Evolutionary conservation across 2,888 invertebrate genomes (phyloP).

Genomic region (Ischnus inquisitorius): DNA sequence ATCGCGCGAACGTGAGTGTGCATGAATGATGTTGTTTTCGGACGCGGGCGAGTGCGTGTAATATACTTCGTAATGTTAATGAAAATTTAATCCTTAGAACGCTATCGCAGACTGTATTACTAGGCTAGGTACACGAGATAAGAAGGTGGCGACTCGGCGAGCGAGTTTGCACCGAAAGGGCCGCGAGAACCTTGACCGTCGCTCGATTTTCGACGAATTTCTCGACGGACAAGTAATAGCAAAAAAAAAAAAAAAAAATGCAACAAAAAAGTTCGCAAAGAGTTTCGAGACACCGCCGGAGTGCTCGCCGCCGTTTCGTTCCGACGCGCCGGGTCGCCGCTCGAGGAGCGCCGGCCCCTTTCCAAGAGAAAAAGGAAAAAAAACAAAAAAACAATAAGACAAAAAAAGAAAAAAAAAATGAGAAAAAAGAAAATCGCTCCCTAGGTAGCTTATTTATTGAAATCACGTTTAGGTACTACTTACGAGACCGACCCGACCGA

Average conservation of each 20-base stretch:
- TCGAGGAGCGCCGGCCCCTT: constrained; percentile 79
- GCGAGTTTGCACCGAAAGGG: constrained; percentile 45
- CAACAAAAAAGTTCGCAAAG: constrained; percentile 19
- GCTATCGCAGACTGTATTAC: constrained; percentile 84
- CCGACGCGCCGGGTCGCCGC: constrained; percentile 77
- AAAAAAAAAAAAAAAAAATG: constrained; percentile 18
- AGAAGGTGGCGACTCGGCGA: constrained; percentile 80
- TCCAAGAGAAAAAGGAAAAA: constrained; percentile 64
- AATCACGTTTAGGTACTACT: constrained; percentile 81
- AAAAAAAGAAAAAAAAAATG: constrained; percentile 50
- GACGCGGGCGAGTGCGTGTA: constrained; percentile 83
- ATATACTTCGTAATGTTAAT: constrained; percentile 81
- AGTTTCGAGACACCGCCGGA: constrained; percentile 41
- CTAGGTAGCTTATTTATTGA: constrained; percentile 85
- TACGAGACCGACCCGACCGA: constrained; percentile 72
- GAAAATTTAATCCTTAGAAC: constrained; percentile 80
- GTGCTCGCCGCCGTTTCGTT: constrained; percentile 62
- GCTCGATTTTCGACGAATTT: constrained; percentile 27
- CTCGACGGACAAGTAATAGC: not conserved
- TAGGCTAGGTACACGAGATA: constrained; percentile 77
- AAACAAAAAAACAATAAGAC: too few species aligned
- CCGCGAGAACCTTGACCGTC: constrained; percentile 43
- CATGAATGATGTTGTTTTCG: constrained; percentile 70
- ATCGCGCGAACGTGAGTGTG: constrained; percentile 69
- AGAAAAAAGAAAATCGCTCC: constrained; percentile 79